Conservation (phyloP, 1,140 invertebrate genomes). For the Drosophila novamexicana region DNA sequence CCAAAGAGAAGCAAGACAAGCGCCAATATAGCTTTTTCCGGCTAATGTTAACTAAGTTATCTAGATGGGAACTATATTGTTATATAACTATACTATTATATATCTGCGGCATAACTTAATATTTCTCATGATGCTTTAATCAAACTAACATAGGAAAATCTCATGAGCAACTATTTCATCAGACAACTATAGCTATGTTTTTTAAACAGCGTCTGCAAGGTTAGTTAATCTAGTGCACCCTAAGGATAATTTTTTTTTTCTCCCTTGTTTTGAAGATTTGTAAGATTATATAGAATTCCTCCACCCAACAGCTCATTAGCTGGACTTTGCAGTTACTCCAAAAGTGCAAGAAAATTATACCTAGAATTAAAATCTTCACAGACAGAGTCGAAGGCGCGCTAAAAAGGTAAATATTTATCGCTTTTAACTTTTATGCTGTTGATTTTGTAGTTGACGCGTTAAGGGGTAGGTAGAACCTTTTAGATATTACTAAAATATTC, state of each 20-base stretch:
- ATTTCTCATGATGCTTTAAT: too few relatives aligned
- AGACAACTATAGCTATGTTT: too few relatives aligned
- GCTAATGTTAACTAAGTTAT: too few relatives aligned
- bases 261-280: not conserved
- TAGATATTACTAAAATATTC: constrained; percentile 46
- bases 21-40: too few relatives aligned
- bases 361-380: constrained; percentile 43
- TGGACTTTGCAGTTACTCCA: constrained; percentile 64
- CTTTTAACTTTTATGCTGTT: constrained; percentile 56
- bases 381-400: not conserved
- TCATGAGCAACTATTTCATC: too few relatives aligned
- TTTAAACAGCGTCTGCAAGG: too few relatives aligned
- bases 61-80: too few relatives aligned
- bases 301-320: constrained; percentile 68
- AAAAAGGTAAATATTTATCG: constrained; percentile 61
- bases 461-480: constrained; percentile 36
- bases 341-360: constrained; percentile 57
- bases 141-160: too few relatives aligned
- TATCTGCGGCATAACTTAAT: too few relatives aligned
- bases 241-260: not conserved
- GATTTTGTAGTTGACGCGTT: constrained; percentile 32
- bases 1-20: too few relatives aligned
- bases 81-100: too few relatives aligned
- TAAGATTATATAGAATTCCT: not conserved
- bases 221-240: too few relatives aligned